A percentile compares a stretch with the other conserved stretches of the same genome.
phyloP scores from a whole-genome alignment of 2,797 vertebrate genomes.

The Crocidura indochinensis region DNA sequence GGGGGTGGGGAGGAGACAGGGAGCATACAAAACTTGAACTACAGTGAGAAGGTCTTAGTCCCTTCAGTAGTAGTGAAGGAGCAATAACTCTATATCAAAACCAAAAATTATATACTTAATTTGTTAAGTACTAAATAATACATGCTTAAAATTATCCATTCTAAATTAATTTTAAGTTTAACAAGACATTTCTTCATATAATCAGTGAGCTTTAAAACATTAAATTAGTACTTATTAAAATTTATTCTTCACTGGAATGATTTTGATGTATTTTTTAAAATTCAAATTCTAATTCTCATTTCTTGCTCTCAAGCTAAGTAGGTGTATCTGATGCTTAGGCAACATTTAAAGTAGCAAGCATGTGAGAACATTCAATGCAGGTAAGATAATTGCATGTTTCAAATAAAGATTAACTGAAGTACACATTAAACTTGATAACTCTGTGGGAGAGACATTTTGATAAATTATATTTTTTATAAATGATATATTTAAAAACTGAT shows the following conservation, averaged over 20 bases:
- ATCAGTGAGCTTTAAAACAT: not conserved
- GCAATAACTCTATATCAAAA: too few relatives aligned
- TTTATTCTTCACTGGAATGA: not conserved
- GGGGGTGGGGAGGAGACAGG: too few relatives aligned
- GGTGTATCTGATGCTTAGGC: not conserved
- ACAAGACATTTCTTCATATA: not conserved
- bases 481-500: slow-evolving; percentile 48
- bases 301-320: not conserved
- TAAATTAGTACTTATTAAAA: not conserved
- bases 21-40: too few relatives aligned
- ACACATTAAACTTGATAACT: slow-evolving; percentile 20
- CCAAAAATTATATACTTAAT: not conserved
- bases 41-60: too few relatives aligned
- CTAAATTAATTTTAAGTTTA: not conserved
- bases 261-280: slow-evolving; percentile 36
- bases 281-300: not conserved
- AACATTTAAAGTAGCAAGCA: slow-evolving; percentile 34
- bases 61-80: too few relatives aligned
- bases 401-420: slow-evolving; percentile 6
- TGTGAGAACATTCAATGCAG: slow-evolving; percentile 49
- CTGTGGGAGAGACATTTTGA: not conserved
- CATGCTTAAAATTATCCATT: not conserved
- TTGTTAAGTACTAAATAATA: not conserved
- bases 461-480: slow-evolving; percentile 33
- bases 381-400: slow-evolving; percentile 74